These are phyloP conservation scores for Neoascia interrupta DNA, from an alignment of 2,888 invertebrate genomes.

Conservation along the genomic window DNA sequence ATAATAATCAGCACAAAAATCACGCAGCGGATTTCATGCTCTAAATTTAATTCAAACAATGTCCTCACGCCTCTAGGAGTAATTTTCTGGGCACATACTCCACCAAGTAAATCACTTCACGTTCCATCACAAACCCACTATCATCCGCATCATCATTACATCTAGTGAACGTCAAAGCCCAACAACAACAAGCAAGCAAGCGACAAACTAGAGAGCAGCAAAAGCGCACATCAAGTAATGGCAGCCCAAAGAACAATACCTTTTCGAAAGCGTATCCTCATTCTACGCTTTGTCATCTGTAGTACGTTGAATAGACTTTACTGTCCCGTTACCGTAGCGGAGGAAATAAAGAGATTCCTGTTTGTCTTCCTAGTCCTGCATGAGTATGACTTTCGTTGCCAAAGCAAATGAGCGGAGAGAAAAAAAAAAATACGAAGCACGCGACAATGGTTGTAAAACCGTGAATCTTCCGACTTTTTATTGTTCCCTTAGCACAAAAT, in stretches of 20 bases:
- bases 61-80: conserved; percentile 23
- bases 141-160: conserved; percentile 50
- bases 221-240: conserved; percentile 57
- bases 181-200: conserved; percentile 12
- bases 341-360: conserved; percentile 51
- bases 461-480: conserved; percentile 54
- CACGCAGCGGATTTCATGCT: conserved; percentile 52
- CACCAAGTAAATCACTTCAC: conserved; percentile 45
- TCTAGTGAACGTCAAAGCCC: conserved; percentile 1
- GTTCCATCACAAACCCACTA: conserved; percentile 36
- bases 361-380: conserved; percentile 28
- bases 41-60: conserved; percentile 60
- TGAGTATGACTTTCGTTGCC: conserved; percentile 48
- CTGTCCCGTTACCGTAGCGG: conserved; percentile 21
- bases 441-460: conserved; percentile 57
- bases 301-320: conserved; percentile 52
- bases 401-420: conserved; percentile 20
- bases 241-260: conserved; percentile 49
- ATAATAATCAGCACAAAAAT: conserved; percentile 23
- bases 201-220: neutral
- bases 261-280: conserved; percentile 33
- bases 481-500: conserved; percentile 60
- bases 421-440: conserved; percentile 23
- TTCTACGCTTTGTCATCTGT: conserved; percentile 41
- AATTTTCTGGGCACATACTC: conserved; percentile 8